A percentile compares a stretch with the other conserved stretches of the same genome.
Conservation (phyloP, 2,113 vertebrate genomes). For the Podarcis raffonei region DNA sequence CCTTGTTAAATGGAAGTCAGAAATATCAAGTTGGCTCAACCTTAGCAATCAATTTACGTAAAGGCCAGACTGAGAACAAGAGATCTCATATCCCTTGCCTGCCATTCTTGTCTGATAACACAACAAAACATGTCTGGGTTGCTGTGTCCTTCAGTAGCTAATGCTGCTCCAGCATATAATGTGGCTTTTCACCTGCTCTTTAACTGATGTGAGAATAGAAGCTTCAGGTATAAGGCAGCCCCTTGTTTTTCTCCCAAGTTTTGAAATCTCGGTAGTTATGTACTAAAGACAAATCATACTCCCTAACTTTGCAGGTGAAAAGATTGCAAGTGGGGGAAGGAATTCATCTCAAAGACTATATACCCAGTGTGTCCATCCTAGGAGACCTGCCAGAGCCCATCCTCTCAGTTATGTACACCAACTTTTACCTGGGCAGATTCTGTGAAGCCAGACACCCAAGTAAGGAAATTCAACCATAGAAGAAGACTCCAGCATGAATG, state of each 20-base stretch:
- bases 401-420: background rate
- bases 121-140: background rate
- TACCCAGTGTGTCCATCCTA: background rate
- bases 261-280: background rate
- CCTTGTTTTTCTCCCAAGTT: background rate
- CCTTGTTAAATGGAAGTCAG: background rate
- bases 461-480: too few relatives aligned
- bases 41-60: background rate
- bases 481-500: too few relatives aligned
- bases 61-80: background rate
- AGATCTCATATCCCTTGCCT: background rate
- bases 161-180: background rate
- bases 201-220: background rate
- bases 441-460: too few relatives aligned
- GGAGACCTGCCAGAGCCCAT: background rate
- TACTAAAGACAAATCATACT: background rate
- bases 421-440: background rate
- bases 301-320: background rate
- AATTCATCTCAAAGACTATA: background rate
- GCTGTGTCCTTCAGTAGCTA: background rate
- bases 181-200: background rate
- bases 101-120: background rate
- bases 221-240: background rate
- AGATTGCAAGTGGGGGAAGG: background rate
- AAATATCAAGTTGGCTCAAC: background rate